A percentile compares a stretch with the other conserved stretches of the same genome.
These are phyloP conservation scores for Phanerotoma sp. DNA, from an alignment of 2,888 invertebrate species.

Conservation along the genomic window DNA sequence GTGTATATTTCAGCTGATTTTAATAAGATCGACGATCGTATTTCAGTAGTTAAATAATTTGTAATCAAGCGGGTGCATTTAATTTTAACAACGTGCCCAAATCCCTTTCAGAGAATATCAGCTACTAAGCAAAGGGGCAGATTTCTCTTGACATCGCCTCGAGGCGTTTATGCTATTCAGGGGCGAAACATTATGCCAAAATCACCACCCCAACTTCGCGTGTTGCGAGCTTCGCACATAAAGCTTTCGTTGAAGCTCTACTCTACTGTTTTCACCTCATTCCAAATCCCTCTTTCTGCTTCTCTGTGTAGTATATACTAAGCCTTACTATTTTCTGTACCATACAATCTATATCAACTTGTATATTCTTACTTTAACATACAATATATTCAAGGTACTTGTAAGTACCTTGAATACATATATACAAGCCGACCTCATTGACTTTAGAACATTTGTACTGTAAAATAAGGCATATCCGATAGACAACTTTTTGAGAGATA, in stretches of 20 bases:
- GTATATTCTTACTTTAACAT: neutral
- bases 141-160: slow-evolving; percentile 18
- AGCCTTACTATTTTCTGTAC: no score
- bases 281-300: neutral
- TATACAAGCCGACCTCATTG: neutral
- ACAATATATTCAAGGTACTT: neutral
- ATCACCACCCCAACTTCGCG: slow-evolving; percentile 23
- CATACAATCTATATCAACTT: neutral
- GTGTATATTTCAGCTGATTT: no score
- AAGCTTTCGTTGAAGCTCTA: slow-evolving; percentile 4
- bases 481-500: slow-evolving; percentile 2
- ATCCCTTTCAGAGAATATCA: slow-evolving; percentile 1
- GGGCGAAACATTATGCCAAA: slow-evolving; percentile 15
- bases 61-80: no score
- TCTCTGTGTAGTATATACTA: no score
- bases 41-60: no score
- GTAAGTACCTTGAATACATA: no score
- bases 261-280: slow-evolving; percentile 2
- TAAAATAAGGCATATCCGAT: slow-evolving; percentile 17
- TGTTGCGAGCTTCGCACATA: slow-evolving; percentile 7
- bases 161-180: slow-evolving; percentile 18
- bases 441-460: neutral
- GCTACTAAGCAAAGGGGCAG: neutral
- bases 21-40: no score
- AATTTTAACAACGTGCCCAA: neutral